phyloP scores from a whole-genome alignment of 2,113 vertebrate species.

The Egretta garzetta region DNA sequence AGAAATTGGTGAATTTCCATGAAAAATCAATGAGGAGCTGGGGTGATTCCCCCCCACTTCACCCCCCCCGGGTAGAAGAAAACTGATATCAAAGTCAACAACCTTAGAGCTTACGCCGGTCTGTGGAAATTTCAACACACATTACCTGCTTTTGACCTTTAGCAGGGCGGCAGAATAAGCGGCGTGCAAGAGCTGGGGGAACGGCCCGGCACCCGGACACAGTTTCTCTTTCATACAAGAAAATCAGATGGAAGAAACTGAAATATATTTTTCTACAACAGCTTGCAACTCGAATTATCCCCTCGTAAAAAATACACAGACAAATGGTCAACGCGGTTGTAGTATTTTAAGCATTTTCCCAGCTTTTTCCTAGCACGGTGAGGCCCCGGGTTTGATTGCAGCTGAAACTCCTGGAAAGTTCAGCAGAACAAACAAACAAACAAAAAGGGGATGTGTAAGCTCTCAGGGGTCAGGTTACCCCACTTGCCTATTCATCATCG shows the following conservation, averaged over 20 bases:
- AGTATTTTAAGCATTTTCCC: background rate
- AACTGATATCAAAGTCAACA: conserved; percentile 50
- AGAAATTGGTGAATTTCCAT: conserved; percentile 43
- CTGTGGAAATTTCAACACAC: conserved; percentile 5
- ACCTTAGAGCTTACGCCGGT: background rate
- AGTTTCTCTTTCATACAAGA: background rate
- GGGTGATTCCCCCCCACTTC: background rate
- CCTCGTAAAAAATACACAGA: background rate
- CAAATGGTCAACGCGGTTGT: rapidly evolving
- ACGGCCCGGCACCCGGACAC: background rate
- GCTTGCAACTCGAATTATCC: background rate
- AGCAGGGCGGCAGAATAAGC: background rate
- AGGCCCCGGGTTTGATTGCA: background rate
- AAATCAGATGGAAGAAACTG: background rate
- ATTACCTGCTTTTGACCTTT: conserved; percentile 47
- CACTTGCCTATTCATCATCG: background rate
- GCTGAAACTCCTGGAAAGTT: conserved; percentile 1
- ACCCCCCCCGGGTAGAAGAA: background rate
- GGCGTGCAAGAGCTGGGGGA: background rate
- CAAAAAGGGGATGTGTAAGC: background rate
- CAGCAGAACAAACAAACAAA: background rate
- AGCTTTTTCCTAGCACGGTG: background rate
- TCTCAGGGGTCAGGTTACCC: background rate
- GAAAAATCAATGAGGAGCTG: conserved; percentile 38
- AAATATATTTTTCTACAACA: background rate